phyloP scores from a whole-genome alignment of 1,140 invertebrate species.

The Drosophila eugracilis region DNA sequence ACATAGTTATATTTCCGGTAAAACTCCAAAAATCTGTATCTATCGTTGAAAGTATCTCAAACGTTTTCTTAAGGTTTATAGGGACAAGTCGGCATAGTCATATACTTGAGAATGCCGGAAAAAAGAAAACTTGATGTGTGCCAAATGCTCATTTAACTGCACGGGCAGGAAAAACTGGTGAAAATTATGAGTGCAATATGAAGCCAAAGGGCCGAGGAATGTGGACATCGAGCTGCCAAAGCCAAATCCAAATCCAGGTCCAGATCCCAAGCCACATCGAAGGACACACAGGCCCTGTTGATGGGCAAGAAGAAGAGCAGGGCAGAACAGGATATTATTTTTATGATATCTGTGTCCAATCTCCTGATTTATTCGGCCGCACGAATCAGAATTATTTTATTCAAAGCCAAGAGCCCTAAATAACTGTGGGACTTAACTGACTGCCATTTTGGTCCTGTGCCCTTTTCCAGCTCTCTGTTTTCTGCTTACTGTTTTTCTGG shows the following conservation, averaged over 20 bases:
- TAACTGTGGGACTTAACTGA: slow-evolving; percentile 47
- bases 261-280: slow-evolving; percentile 15
- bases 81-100: neutral
- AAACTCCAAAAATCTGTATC: neutral
- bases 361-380: slow-evolving; percentile 82
- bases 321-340: slow-evolving; percentile 77
- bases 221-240: slow-evolving; percentile 42
- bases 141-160: slow-evolving; percentile 51
- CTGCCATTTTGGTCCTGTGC: slow-evolving; percentile 76
- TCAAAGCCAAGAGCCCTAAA: slow-evolving; percentile 52
- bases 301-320: slow-evolving; percentile 17
- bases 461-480: too few species aligned
- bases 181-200: slow-evolving; percentile 46
- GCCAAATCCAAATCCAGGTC: slow-evolving; percentile 17
- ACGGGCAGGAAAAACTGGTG: slow-evolving; percentile 40
- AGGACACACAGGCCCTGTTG: slow-evolving; percentile 31
- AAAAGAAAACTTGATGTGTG: slow-evolving; percentile 22
- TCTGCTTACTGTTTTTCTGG: too few species aligned
- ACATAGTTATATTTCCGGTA: neutral
- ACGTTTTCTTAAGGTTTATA: neutral
- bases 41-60: slow-evolving; percentile 1
- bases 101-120: neutral
- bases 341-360: slow-evolving; percentile 85
- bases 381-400: slow-evolving; percentile 84
- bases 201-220: slow-evolving; percentile 10